Evolutionary conservation across 2,888 invertebrate genomes (phyloP).

Genomic region (Bombylius discolor): DNA sequence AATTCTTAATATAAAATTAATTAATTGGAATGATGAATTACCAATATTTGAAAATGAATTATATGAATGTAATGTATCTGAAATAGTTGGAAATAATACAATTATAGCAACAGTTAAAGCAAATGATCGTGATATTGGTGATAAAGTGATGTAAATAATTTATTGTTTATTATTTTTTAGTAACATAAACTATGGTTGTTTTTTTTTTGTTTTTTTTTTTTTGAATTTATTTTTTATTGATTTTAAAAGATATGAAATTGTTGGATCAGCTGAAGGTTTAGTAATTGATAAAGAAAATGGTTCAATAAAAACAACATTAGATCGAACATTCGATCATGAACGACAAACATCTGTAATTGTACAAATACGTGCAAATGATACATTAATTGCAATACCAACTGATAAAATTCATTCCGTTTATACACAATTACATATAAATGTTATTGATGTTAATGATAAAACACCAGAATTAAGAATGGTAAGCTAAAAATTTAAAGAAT

Average conservation of each 20-base stretch:
- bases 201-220: no score
- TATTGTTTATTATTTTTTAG: neutral
- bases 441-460: constrained; percentile 61
- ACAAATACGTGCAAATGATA: constrained; percentile 42
- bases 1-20: constrained; percentile 40
- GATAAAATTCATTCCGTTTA: constrained; percentile 25
- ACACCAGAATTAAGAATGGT: constrained; percentile 51
- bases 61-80: constrained; percentile 38
- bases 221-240: no score
- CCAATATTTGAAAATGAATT: constrained; percentile 44
- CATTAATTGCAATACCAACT: constrained; percentile 30
- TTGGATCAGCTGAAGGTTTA: constrained; percentile 38
- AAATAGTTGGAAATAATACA: constrained; percentile 41
- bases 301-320: constrained; percentile 40
- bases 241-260: constrained; percentile 39
- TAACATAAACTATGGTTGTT: neutral
- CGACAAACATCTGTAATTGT: constrained; percentile 42
- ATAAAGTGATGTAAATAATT: constrained; percentile 42
- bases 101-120: constrained; percentile 44
- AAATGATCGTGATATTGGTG: constrained; percentile 47
- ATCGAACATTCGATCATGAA: constrained; percentile 50
- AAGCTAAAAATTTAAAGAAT: constrained; percentile 20
- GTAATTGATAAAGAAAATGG: constrained; percentile 44
- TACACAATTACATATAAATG: constrained; percentile 44
- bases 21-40: constrained; percentile 57